Percentiles rank a stretch among this genome's conserved stretches.
phyloP scores from a whole-genome alignment of 2,888 invertebrate species.

The Trichacis sp. region DNA sequence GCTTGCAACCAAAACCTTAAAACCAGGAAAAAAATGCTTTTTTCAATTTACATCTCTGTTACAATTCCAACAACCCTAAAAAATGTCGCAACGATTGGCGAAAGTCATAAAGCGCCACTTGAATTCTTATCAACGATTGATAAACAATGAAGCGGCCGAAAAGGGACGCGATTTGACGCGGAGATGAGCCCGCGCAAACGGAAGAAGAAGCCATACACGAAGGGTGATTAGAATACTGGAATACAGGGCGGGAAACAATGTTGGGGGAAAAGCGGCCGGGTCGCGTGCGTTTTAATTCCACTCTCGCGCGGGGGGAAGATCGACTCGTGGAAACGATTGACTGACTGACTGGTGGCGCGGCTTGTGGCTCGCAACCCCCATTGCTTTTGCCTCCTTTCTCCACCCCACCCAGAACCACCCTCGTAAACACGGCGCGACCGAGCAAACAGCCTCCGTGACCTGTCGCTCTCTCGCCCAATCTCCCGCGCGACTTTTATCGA shows the following conservation, averaged over 20 bases:
- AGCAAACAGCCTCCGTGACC: slow-evolving; percentile 34
- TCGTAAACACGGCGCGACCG: slow-evolving; percentile 38
- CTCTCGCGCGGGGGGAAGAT: slow-evolving; percentile 37
- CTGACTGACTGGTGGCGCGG: slow-evolving; percentile 50
- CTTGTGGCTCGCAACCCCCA: slow-evolving; percentile 36
- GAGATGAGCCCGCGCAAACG: slow-evolving; percentile 36
- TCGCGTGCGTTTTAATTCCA: slow-evolving; percentile 61
- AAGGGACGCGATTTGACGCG: slow-evolving; percentile 40
- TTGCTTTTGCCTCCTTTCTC: slow-evolving; percentile 27
- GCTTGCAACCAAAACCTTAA: too few relatives aligned
- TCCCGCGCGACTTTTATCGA: too few relatives aligned
- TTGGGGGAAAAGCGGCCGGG: slow-evolving; percentile 31
- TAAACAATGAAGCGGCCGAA: slow-evolving; percentile 47
- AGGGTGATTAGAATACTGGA: slow-evolving; percentile 52
- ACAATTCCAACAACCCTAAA: neutral
- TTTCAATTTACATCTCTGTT: too few relatives aligned
- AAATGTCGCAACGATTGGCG: neutral
- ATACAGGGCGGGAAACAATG: slow-evolving; percentile 51
- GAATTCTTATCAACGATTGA: slow-evolving; percentile 26
- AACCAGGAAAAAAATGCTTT: too few relatives aligned
- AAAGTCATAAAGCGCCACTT: slow-evolving; percentile 22
- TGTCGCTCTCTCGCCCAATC: slow-evolving; percentile 1
- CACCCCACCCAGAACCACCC: too few relatives aligned
- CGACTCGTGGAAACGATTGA: slow-evolving; percentile 50
- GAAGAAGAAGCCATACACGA: slow-evolving; percentile 47